Evolutionary conservation across 2,797 vertebrate species (phyloP).

Genomic region (Coccyzus lansbergi): DNA sequence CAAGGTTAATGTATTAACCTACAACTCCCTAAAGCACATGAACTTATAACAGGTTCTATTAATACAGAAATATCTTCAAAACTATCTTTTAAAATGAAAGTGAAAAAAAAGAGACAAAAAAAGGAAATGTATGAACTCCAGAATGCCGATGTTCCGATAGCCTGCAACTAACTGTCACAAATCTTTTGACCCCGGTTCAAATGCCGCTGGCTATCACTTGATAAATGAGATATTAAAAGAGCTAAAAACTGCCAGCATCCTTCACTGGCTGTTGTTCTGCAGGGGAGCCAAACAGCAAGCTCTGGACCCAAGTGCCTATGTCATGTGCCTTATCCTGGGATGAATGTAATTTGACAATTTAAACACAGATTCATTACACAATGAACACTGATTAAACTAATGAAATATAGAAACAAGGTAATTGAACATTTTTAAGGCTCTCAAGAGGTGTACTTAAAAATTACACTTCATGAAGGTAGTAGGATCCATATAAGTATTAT

Average conservation of each 20-base stretch:
- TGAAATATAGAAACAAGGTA: neutral
- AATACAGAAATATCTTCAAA: neutral
- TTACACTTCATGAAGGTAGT: neutral
- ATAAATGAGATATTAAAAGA: neutral
- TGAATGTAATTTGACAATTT: neutral
- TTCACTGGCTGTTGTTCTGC: neutral
- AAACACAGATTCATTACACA: slow-evolving; percentile 15
- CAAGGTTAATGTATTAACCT: neutral
- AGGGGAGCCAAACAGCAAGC: neutral
- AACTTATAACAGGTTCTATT: neutral
- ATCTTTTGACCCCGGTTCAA: neutral
- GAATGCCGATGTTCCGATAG: neutral
- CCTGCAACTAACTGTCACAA: neutral
- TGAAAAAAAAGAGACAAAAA: neutral
- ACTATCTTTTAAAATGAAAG: neutral
- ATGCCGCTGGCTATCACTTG: neutral
- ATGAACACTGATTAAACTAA: neutral
- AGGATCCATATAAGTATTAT: neutral
- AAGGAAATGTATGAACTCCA: neutral
- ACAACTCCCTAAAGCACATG: neutral
- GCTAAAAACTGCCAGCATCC: neutral
- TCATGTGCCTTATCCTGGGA: neutral
- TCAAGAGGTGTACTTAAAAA: neutral
- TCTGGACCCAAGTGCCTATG: neutral
- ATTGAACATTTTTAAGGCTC: neutral